A percentile compares a stretch with the other conserved stretches of the same genome.
Conservation (phyloP, 2,888 invertebrate genomes). For the Calliopum simillimum region DNA sequence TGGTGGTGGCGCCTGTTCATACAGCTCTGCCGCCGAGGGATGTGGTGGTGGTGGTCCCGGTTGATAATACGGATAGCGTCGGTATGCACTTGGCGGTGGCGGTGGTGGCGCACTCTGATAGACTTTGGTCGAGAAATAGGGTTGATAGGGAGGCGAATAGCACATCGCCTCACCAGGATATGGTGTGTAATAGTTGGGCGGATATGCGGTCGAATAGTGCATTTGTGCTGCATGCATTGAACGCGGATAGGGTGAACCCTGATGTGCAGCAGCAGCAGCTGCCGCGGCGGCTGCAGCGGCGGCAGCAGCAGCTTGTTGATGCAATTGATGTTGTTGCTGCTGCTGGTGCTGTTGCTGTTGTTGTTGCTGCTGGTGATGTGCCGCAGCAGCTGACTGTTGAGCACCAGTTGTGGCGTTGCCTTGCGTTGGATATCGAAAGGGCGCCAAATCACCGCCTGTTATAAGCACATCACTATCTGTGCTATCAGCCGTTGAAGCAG, state of each 20-base stretch:
- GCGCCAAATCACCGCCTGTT: slow-evolving; percentile 59
- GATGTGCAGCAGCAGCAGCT: slow-evolving; percentile 63
- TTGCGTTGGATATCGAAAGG: slow-evolving; percentile 58
- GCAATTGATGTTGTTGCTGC: slow-evolving; percentile 59
- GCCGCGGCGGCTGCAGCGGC: slow-evolving; percentile 60
- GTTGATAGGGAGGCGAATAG: slow-evolving; percentile 70
- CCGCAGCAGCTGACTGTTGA: slow-evolving; percentile 12
- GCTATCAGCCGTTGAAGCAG: slow-evolving; percentile 53
- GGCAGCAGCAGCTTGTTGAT: slow-evolving; percentile 56
- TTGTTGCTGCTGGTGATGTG: slow-evolving; percentile 46
- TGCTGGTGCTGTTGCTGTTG: slow-evolving; percentile 51
- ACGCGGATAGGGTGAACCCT: slow-evolving; percentile 62
- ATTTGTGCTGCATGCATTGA: slow-evolving; percentile 66
- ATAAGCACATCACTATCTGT: slow-evolving; percentile 58
- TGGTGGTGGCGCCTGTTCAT: slow-evolving; percentile 54
- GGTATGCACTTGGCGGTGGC: slow-evolving; percentile 57
- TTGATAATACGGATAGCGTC: slow-evolving; percentile 60
- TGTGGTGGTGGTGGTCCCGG: slow-evolving; percentile 54
- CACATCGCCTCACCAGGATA: slow-evolving; percentile 68
- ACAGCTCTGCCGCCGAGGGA: slow-evolving; percentile 61
- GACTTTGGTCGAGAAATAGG: slow-evolving; percentile 69
- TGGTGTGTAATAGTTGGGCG: slow-evolving; percentile 65
- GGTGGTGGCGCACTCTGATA: slow-evolving; percentile 68
- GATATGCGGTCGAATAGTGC: slow-evolving; percentile 67
- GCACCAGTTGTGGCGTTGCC: slow-evolving; percentile 40